Conservation (phyloP, 2,888 invertebrate genomes). For the Cistogaster globosa region DNA sequence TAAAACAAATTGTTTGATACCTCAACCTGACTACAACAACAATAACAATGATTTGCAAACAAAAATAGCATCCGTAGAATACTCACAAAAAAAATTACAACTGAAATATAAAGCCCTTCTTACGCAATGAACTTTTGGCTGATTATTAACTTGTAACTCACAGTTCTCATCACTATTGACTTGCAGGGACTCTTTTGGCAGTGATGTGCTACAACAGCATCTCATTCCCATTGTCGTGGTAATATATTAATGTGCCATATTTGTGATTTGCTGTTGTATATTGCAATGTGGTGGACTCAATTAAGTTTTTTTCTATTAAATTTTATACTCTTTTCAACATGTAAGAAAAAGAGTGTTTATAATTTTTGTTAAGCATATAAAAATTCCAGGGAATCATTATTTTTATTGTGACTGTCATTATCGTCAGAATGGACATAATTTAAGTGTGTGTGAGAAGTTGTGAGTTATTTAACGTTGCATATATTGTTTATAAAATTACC, state of each 20-base stretch:
- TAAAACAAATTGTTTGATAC: constrained; percentile 78
- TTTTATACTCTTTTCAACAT: constrained; percentile 6
- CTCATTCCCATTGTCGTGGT: constrained; percentile 1
- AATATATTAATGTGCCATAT: constrained; percentile 57
- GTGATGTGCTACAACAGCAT: not conserved
- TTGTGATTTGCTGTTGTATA: constrained; percentile 50
- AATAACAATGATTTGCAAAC: constrained; percentile 28
- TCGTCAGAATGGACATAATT: constrained; percentile 31
- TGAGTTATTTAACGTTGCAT: no score
- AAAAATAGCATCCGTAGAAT: constrained; percentile 64
- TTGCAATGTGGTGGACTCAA: constrained; percentile 61
- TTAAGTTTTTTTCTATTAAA: constrained; percentile 50
- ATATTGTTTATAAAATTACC: not conserved
- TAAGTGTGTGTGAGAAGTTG: constrained; percentile 19
- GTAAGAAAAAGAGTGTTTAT: not conserved
- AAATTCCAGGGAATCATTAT: constrained; percentile 62
- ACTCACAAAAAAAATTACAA: constrained; percentile 78
- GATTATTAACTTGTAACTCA: constrained; percentile 70
- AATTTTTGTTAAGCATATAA: constrained; percentile 24
- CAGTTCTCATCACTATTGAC: constrained; percentile 36
- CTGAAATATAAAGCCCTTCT: constrained; percentile 76
- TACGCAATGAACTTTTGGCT: constrained; percentile 49
- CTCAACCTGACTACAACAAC: constrained; percentile 69
- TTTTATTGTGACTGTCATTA: constrained; percentile 22
- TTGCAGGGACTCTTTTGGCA: constrained; percentile 7